A percentile compares a stretch with the other conserved stretches of the same genome.
phyloP scores from a whole-genome alignment of 1,140 invertebrate species.

The Octopus sinensis region DNA sequence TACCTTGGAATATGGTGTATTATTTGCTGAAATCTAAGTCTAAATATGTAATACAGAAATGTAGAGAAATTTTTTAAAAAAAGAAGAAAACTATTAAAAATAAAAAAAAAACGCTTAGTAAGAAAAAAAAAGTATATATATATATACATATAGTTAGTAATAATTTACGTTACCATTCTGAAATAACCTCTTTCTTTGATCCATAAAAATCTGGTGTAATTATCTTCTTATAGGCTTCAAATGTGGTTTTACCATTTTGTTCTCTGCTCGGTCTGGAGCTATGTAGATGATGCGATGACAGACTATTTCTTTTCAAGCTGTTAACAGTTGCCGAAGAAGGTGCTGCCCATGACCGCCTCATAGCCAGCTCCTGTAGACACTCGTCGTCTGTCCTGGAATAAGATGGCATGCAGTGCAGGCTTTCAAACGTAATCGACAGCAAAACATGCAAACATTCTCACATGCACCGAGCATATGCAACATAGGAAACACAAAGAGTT shows the following conservation, averaged over 20 bases:
- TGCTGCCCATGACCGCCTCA: not conserved
- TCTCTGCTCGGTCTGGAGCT: not conserved
- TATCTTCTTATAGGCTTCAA: conserved; percentile 43
- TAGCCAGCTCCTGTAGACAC: conserved; percentile 29
- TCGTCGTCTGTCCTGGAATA: conserved; percentile 42
- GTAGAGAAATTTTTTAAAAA: too few species aligned
- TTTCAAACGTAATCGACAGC: not conserved
- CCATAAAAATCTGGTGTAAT: conserved; percentile 41
- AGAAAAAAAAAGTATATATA: too few species aligned
- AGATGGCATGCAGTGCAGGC: not conserved
- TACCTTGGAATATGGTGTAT: too few species aligned
- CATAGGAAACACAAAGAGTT: too few species aligned
- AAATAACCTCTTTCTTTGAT: conserved; percentile 22
- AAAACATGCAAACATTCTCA: too few species aligned
- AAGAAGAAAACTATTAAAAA: too few species aligned
- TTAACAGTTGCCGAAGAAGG: not conserved
- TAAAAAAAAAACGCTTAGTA: too few species aligned
- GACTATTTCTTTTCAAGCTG: not conserved
- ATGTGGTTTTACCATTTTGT: conserved; percentile 16
- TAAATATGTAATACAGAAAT: too few species aligned
- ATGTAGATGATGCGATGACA: conserved; percentile 1
- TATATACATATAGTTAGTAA: too few species aligned
- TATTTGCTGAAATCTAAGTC: too few species aligned
- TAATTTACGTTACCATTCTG: not conserved
- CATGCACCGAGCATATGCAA: too few species aligned